These are phyloP conservation scores for Trypoxylus dichotomus DNA, from an alignment of 1,140 invertebrate species.

Conservation along the genomic window DNA sequence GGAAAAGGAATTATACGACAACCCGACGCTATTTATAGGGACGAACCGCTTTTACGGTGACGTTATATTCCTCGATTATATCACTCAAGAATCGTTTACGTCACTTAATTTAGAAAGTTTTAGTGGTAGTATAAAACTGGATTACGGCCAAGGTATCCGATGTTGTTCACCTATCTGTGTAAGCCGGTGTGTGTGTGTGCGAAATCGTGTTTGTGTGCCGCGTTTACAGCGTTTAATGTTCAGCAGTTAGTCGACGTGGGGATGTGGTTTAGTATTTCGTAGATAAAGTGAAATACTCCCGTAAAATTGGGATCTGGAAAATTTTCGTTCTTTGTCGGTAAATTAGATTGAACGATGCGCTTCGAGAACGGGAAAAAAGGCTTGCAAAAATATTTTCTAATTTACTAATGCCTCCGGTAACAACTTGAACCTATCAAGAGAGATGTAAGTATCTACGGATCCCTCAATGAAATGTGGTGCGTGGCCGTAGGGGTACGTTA, in stretches of 20 bases:
- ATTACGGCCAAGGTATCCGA: not conserved
- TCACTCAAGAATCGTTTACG: conserved; percentile 6
- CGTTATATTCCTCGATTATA: not conserved
- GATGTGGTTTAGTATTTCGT: no score
- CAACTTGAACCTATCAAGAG: no score
- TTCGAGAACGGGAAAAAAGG: no score
- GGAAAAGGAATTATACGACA: not conserved
- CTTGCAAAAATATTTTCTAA: no score
- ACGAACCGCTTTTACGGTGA: not conserved
- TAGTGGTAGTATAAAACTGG: not conserved
- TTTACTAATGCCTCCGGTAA: no score
- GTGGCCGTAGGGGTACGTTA: no score
- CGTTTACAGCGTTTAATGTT: not conserved
- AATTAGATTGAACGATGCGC: no score
- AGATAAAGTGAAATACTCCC: no score
- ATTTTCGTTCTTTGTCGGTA: no score
- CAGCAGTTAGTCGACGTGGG: not conserved
- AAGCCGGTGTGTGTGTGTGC: not conserved
- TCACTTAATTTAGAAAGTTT: conserved; percentile 1
- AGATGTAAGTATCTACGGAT: no score
- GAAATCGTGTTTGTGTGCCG: not conserved
- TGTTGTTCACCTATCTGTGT: not conserved
- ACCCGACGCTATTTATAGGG: not conserved
- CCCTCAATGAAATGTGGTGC: no score
- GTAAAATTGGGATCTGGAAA: no score